Evolutionary conservation across 2,888 invertebrate species (phyloP), one percentile per base, ranked within the genome.

Genomic region (Antheraea assamensis): DNA sequence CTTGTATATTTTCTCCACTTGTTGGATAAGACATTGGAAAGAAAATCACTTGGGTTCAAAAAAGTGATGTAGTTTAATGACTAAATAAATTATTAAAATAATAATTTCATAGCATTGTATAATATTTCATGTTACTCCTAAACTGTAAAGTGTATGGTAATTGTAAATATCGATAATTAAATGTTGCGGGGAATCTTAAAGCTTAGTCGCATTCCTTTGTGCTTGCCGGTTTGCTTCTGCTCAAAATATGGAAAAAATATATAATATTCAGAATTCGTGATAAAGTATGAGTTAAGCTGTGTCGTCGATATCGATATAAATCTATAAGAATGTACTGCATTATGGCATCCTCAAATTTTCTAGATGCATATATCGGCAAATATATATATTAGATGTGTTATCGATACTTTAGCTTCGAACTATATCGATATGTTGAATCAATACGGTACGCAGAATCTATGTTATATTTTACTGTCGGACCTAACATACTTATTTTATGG

Each of bases 211-310:
- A 77, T 80, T 79, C 83, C 82, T 85, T 74, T 84, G 84, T 82
- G 89, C 88, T 89, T 89, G 75, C 84, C 87, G 85, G 84, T 83
- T 82, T 79, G 87, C 85, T 85, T 88, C 83, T 81, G 78, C 81
- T 64, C 64, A 73, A 42, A 47, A 70, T 70, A 70, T 58, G 35
- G 52, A 68, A 73, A 52, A 58, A 61, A 19, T 27, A 21, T 64
- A 70, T 24, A 66, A 31, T 70, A 42, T 70, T 73, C 24, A 42
- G 27, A 70, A 58, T 21, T 42, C 30, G 58, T 55, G 27, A 70
- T 70, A 73, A 47, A 73, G 35, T 55, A 21, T n/a, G n/a, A n/a
- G 30, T 47, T 68, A 42, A 73, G 47, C 55, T 58, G 30, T 47
- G 27, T 58, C 55, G 13, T 73, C 58, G 58, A 73, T 73, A 58